Percentiles rank a stretch among this genome's conserved stretches.
Evolutionary conservation across 1,140 invertebrate genomes (phyloP).

Genomic region (Charaxes varanes): DNA sequence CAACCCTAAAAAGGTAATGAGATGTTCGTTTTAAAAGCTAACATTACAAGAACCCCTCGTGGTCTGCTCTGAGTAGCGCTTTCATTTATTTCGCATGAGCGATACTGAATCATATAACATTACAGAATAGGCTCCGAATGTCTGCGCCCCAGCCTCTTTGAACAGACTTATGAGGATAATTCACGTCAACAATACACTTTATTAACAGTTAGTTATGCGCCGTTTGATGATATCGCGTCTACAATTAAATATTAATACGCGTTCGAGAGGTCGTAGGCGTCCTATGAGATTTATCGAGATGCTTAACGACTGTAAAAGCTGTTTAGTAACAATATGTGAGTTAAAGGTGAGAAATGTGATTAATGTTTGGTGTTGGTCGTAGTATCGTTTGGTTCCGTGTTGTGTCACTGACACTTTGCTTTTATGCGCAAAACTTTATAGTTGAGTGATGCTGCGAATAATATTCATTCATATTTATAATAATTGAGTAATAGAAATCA

Average conservation of each 20-base stretch:
- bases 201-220: slow-evolving; percentile 68
- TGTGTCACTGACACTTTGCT: not conserved
- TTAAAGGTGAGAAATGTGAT: slow-evolving; percentile 49
- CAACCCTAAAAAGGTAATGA: no score
- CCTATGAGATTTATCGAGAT: slow-evolving; percentile 46
- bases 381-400: slow-evolving; percentile 5
- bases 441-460: not conserved
- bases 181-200: slow-evolving; percentile 71
- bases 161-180: slow-evolving; percentile 62
- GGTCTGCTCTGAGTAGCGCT: no score
- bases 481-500: no score
- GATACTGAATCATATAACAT: not conserved
- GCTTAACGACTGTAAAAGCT: slow-evolving; percentile 38
- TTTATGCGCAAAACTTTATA: not conserved
- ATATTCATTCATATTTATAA: not conserved
- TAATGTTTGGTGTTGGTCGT: slow-evolving; percentile 4
- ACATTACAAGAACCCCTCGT: no score
- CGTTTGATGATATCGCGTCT: slow-evolving; percentile 66
- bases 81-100: no score
- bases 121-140: slow-evolving; percentile 35
- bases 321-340: slow-evolving; percentile 46
- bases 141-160: slow-evolving; percentile 29
- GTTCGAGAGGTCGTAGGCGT: slow-evolving; percentile 57
- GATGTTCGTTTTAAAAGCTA: no score
- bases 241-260: slow-evolving; percentile 73